Evolutionary conservation across 2,888 invertebrate species (phyloP).

Genomic region (Drosophila meridionalis): DNA sequence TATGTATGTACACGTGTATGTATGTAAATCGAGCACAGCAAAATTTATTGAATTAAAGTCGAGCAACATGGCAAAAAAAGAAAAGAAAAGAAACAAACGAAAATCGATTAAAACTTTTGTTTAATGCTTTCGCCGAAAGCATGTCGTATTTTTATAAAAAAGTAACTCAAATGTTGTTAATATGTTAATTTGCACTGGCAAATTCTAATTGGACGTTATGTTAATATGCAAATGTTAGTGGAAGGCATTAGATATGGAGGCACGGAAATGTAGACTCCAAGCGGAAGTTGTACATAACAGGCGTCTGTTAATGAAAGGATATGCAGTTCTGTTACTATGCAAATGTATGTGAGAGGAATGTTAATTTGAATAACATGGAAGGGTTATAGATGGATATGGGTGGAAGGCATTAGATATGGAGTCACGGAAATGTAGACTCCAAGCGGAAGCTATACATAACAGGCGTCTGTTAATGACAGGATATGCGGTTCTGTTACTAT

Average conservation of each 20-base stretch:
- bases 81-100: not conserved
- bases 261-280: not conserved
- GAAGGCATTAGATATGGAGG: not conserved
- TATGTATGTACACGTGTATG: not conserved
- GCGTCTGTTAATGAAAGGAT: not conserved
- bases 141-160: not conserved
- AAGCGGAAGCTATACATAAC: not conserved
- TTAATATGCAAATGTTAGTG: not conserved
- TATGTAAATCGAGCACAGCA: conserved; percentile 37
- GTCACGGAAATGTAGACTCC: not conserved
- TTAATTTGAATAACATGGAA: not conserved
- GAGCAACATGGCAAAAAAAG: conserved; percentile 23
- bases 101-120: conserved; percentile 22
- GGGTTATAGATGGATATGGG: too few species aligned
- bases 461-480: not conserved
- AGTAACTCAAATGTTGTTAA: not conserved
- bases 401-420: not conserved
- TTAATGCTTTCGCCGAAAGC: conserved; percentile 1
- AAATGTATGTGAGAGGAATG: not conserved
- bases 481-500: not conserved
- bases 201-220: not conserved
- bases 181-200: not conserved
- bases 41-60: conserved; percentile 48
- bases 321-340: not conserved
- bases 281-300: not conserved